Evolutionary conservation across 1,140 invertebrate species (phyloP).

Genomic region (Parapsyche elsis): DNA sequence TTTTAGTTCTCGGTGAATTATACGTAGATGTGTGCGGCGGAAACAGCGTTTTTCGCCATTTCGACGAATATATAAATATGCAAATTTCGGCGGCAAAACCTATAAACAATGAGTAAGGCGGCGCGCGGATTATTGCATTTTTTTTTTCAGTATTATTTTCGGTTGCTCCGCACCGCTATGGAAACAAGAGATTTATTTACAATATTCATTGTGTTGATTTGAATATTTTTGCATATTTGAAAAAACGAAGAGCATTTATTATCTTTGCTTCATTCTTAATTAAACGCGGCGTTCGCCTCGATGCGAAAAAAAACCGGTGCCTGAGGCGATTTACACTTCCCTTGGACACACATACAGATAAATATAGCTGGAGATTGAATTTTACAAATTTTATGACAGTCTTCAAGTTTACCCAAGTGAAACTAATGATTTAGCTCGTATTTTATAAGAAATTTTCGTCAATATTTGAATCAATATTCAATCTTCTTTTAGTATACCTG

Average conservation of each 20-base stretch:
- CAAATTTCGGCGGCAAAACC: constrained; percentile 24
- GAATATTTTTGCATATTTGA: constrained; percentile 45
- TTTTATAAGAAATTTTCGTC: no score
- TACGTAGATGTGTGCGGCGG: no score
- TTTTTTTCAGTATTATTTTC: neutral
- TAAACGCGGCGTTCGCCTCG: constrained; percentile 7
- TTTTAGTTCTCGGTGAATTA: no score
- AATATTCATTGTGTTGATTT: constrained; percentile 44
- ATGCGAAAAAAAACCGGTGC: neutral
- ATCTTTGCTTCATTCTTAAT: constrained; percentile 37
- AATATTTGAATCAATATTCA: no score
- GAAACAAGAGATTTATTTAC: constrained; percentile 44
- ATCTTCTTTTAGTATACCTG: no score
- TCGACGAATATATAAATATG: constrained; percentile 31
- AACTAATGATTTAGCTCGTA: no score
- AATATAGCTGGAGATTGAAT: no score
- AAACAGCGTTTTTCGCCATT: neutral
- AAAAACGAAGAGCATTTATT: constrained; percentile 42
- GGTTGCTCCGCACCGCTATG: constrained; percentile 2
- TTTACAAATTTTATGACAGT: no score
- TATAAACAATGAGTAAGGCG: constrained; percentile 39
- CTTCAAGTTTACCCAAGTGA: no score
- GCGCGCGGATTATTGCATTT: constrained; percentile 39
- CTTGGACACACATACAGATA: neutral
- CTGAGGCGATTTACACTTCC: neutral